Evolutionary conservation across 2,113 vertebrate species (phyloP).

Genomic region (Nanorana parkeri): DNA sequence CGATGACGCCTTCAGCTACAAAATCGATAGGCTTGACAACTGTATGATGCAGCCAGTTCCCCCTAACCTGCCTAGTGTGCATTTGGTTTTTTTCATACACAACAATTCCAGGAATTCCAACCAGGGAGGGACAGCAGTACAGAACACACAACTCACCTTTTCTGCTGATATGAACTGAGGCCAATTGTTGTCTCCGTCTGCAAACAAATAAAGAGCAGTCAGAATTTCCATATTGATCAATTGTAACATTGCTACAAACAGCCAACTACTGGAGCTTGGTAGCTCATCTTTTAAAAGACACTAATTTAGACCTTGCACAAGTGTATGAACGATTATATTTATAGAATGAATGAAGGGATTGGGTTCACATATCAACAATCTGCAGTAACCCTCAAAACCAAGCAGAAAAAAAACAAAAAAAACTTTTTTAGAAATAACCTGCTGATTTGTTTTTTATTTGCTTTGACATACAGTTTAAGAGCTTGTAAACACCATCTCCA

Average conservation of each 20-base stretch:
- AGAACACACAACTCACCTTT: slow-evolving; percentile 73
- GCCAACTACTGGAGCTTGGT: no score
- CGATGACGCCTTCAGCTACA: background rate
- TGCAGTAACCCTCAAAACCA: no score
- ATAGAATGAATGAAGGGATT: no score
- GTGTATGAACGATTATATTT: no score
- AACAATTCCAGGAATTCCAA: slow-evolving; percentile 27
- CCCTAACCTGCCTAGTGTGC: background rate
- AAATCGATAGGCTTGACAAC: background rate
- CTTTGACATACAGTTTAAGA: no score
- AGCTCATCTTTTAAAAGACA: no score
- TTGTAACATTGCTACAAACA: background rate
- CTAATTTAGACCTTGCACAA: no score
- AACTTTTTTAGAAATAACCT: no score
- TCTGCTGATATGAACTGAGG: slow-evolving; percentile 81
- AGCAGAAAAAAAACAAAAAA: no score
- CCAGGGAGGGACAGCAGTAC: background rate
- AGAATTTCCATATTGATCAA: background rate
- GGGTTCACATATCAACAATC: no score
- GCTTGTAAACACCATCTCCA: no score
- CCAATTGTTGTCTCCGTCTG: slow-evolving; percentile 80
- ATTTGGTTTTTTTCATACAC: background rate
- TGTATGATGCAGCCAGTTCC: background rate
- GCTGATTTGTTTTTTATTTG: no score
- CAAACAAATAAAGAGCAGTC: slow-evolving; percentile 62